Evolutionary conservation across 1,140 invertebrate species (phyloP), one percentile per base, ranked within the genome.

Genomic region (Drosophila willistoni): DNA sequence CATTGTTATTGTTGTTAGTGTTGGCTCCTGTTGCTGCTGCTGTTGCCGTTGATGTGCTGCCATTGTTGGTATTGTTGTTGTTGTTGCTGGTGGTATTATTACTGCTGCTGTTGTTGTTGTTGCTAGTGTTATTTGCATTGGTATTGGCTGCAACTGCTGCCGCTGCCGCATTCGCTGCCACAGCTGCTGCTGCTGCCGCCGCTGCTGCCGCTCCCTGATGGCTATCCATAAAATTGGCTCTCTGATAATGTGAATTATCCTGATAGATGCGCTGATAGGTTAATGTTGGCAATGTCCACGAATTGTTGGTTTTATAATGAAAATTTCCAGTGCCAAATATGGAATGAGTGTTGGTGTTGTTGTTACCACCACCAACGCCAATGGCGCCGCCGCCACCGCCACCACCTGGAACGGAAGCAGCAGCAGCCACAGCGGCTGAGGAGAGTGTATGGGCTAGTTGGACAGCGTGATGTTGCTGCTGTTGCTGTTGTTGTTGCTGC

Each of bases 281-380:
- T 19, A 92, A 57, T 7, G 81, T 91, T 4, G 91, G 91, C 69
- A 92, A 71, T 3, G 80, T 91, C 91, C 91, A 92, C 3, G 91
- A 91, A 34, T 92, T 92, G 74, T 91, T 92, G 6, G 89, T 91
- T 55, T 90, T 91, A 67, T 92, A 91, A 68, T 92, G 91, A 59
- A 91, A 92, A 69, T 92, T 92, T 34, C 91, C 90, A 51, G 82
- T 91, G 57, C 90, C 90, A 25, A 91, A 91, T 42, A 91, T 91
- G 14, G 90, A 91, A 51, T 91, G 90, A 3, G 90, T 72, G 73
- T 91, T 91, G 60, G 84, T 77, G 44, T 71, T 79, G 62, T 68
- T 68, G 22, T 70, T 56, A n/a, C 70, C 62, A n/a, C 70, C 62
- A 39, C 7, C 34, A 12, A 9, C 34, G 63, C 41, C 33, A 34